phyloP scores from a whole-genome alignment of 2,113 vertebrate genomes.

The Furnarius figulus region DNA sequence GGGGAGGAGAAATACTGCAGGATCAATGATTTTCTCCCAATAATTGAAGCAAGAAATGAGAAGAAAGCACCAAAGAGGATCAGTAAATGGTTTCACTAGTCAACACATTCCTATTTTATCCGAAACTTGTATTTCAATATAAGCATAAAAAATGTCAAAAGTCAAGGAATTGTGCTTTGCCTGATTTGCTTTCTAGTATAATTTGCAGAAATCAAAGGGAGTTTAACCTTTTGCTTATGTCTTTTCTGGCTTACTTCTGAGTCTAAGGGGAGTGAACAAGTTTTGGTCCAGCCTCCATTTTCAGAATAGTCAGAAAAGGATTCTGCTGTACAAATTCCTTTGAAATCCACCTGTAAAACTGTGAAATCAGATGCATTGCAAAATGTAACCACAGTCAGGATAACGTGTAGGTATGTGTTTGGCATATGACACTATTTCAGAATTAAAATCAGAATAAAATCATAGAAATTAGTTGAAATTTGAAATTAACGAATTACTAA shows the following conservation, averaged over 20 bases:
- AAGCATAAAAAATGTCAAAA: not conserved
- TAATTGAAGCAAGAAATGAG: not conserved
- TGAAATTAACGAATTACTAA: not conserved
- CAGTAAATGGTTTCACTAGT: not conserved
- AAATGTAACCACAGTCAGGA: not conserved
- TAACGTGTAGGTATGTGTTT: rapidly evolving
- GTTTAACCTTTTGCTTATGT: not conserved
- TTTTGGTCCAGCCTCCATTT: not conserved
- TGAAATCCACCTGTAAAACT: not conserved
- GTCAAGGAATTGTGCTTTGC: not conserved
- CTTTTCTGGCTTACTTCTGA: not conserved
- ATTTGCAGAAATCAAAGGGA: not conserved
- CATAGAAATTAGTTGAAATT: not conserved
- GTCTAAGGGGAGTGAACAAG: not conserved
- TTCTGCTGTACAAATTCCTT: not conserved
- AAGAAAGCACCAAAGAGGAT: not conserved
- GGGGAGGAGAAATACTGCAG: not conserved
- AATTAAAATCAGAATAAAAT: not conserved
- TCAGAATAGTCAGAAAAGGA: not conserved
- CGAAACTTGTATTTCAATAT: not conserved
- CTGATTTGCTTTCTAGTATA: not conserved
- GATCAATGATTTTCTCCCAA: not conserved
- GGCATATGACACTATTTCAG: not conserved
- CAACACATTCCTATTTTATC: not conserved
- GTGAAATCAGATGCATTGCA: not conserved